These are phyloP conservation scores for Melanotaenia boesemani DNA, from an alignment of 2,797 vertebrate genomes.

Conservation along the genomic window DNA sequence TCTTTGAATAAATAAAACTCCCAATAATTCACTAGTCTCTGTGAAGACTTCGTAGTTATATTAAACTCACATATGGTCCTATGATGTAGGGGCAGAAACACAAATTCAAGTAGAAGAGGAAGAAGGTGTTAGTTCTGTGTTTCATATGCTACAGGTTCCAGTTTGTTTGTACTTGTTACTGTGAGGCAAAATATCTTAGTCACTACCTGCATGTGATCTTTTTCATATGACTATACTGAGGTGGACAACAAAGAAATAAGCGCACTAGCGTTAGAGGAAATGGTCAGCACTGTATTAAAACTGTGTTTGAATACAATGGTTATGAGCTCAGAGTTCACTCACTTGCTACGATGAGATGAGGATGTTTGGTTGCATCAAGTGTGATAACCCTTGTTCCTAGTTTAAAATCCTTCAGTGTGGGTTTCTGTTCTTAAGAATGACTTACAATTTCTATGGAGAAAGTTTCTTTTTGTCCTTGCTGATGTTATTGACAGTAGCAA, in stretches of 20 bases:
- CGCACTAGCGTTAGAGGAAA: constrained; percentile 24
- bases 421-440: too few relatives aligned
- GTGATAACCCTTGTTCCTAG: too few relatives aligned
- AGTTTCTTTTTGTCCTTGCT: too few relatives aligned
- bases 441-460: too few relatives aligned
- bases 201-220: constrained; percentile 8
- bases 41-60: neutral
- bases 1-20: neutral
- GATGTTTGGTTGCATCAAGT: neutral
- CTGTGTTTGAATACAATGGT: constrained; percentile 39
- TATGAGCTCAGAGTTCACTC: constrained; percentile 48
- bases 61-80: neutral
- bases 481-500: too few relatives aligned
- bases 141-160: constrained; percentile 3
- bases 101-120: constrained; percentile 22
- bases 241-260: constrained; percentile 19
- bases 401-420: too few relatives aligned
- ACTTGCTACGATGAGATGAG: constrained; percentile 23
- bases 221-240: constrained; percentile 26
- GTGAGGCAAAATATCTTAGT: constrained; percentile 3
- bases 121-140: constrained; percentile 12
- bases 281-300: neutral
- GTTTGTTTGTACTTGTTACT: constrained; percentile 16
- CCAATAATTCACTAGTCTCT: neutral
- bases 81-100: neutral